Evolutionary conservation across 2,113 vertebrate genomes (phyloP).

Genomic region (Numida meleagris): DNA sequence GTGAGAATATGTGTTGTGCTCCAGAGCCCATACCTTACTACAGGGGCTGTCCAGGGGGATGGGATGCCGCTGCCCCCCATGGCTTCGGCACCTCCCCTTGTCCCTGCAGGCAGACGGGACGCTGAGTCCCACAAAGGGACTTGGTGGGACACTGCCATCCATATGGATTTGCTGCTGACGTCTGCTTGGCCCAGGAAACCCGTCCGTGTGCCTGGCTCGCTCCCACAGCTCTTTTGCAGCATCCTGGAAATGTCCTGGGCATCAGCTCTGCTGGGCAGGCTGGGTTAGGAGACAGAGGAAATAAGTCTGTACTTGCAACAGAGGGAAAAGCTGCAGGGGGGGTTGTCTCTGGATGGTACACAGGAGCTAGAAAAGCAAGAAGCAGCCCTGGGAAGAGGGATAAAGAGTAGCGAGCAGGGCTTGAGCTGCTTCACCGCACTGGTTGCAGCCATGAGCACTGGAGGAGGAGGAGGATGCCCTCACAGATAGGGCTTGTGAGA

Average conservation of each 20-base stretch:
- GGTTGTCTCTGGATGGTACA: conserved; percentile 17
- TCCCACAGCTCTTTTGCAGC: not conserved
- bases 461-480: not conserved
- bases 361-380: not conserved
- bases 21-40: not conserved
- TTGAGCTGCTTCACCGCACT: not conserved
- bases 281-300: not conserved
- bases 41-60: not conserved
- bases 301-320: not conserved
- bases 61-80: not conserved
- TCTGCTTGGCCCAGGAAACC: not conserved
- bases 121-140: not conserved
- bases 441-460: not conserved
- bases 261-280: not conserved
- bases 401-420: not conserved
- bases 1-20: not conserved
- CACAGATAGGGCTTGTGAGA: not conserved
- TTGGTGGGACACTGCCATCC: not conserved
- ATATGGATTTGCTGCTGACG: not conserved
- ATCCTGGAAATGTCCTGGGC: not conserved
- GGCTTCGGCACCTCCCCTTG: not conserved
- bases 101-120: not conserved
- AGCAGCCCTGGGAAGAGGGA: not conserved
- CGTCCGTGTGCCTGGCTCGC: accelerated
- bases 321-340: conserved; percentile 52